A percentile compares a stretch with the other conserved stretches of the same genome.
Conservation (phyloP, 1,140 invertebrate genomes). For the Latrodectus geometricus region DNA sequence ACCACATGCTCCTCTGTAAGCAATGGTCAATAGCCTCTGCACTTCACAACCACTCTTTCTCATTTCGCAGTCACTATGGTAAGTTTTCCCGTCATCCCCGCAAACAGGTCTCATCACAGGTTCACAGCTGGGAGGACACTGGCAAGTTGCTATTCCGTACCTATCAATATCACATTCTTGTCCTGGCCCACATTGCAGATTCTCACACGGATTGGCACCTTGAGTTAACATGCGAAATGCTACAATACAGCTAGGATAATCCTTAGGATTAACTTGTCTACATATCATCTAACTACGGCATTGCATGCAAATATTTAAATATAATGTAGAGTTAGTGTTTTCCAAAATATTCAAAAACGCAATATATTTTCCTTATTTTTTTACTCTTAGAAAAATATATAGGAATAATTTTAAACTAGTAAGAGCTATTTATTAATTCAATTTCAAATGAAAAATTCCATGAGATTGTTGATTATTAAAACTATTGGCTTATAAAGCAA, state of each 20-base stretch:
- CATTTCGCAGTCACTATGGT: constrained; percentile 79
- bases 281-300: constrained; percentile 38
- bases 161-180: constrained; percentile 86
- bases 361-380: no score
- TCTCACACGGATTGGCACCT: constrained; percentile 86
- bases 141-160: constrained; percentile 83
- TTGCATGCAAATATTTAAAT: neutral
- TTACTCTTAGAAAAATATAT: no score
- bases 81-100: constrained; percentile 77
- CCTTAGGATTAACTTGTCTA: constrained; percentile 25
- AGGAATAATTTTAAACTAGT: no score
- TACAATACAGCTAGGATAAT: constrained; percentile 62
- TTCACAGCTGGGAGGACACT: constrained; percentile 81
- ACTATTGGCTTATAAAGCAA: no score
- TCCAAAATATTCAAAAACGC: no score
- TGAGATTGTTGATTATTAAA: no score
- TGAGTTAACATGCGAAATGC: constrained; percentile 18
- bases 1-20: constrained; percentile 84
- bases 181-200: constrained; percentile 78
- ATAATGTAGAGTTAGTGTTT: no score
- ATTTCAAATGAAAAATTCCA: no score
- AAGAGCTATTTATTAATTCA: no score
- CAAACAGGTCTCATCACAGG: constrained; percentile 80
- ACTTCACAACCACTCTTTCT: constrained; percentile 78
- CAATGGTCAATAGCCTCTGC: constrained; percentile 77